Evolutionary conservation across 2,113 vertebrate species (phyloP).

Genomic region (Pelvicachromis taeniatus): DNA sequence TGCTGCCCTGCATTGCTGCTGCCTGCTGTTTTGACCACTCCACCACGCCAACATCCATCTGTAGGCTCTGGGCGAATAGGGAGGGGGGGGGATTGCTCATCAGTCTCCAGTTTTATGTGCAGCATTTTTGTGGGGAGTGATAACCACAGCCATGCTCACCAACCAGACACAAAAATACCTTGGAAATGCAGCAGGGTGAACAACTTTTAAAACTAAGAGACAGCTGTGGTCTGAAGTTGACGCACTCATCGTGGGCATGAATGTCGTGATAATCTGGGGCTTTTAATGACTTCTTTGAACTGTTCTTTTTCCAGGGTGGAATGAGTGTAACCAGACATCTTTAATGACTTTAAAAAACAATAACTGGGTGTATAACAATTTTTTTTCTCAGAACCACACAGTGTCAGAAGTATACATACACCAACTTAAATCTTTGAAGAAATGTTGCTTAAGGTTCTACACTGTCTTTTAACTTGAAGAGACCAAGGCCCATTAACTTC

Average conservation of each 20-base stretch:
- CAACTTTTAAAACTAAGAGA: background rate
- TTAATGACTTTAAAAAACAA: background rate
- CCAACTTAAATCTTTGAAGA: no score
- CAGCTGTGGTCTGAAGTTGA: background rate
- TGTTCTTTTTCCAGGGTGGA: background rate
- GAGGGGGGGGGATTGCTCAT: background rate
- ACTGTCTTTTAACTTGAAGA: background rate
- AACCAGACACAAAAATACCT: background rate
- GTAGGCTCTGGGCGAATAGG: background rate
- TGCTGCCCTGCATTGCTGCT: background rate
- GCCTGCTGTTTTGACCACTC: background rate
- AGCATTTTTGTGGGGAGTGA: background rate
- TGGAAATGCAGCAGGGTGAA: background rate
- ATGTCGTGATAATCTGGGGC: background rate
- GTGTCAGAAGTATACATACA: background rate
- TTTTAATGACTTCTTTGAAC: background rate
- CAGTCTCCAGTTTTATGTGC: background rate
- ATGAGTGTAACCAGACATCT: background rate
- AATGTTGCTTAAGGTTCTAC: no score
- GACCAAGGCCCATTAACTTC: background rate
- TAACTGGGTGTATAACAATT: background rate
- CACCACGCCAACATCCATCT: background rate
- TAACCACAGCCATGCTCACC: background rate
- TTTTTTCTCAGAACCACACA: background rate
- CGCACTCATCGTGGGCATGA: background rate